Percentiles rank a stretch among this genome's conserved stretches.
Evolutionary conservation across 2,113 vertebrate genomes (phyloP).

Genomic region (Rhinogobius similis): DNA sequence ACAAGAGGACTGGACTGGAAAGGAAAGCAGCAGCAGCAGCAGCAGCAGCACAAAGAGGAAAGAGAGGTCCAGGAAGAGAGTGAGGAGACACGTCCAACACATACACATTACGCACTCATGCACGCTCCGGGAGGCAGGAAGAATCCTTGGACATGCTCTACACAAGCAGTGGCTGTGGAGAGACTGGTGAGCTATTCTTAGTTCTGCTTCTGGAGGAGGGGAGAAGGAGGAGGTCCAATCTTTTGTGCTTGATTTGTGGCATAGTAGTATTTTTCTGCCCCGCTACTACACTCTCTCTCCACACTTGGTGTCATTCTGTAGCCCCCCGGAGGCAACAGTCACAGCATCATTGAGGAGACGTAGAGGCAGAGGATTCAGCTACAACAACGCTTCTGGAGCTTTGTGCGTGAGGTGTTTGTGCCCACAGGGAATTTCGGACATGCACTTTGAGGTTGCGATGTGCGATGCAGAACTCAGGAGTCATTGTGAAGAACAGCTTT

Average conservation of each 20-base stretch:
- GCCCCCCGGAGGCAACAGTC: constrained; percentile 45
- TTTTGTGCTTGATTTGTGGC: constrained; percentile 68
- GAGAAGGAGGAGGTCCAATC: constrained; percentile 30
- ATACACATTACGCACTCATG: constrained; percentile 25
- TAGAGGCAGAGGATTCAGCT: constrained; percentile 13
- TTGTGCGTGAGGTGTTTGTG: constrained; percentile 11
- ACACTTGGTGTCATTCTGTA: constrained; percentile 55
- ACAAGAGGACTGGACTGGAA: constrained; percentile 36
- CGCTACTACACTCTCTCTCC: constrained; percentile 61
- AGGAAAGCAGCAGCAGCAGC: constrained; percentile 29
- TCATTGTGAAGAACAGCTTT: constrained; percentile 77
- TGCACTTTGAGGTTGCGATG: constrained; percentile 42
- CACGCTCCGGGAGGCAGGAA: constrained; percentile 56
- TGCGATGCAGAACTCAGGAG: constrained; percentile 73
- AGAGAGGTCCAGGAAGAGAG: constrained; percentile 61
- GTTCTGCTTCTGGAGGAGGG: constrained; percentile 62
- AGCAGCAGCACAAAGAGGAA: constrained; percentile 58
- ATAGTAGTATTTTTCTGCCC: constrained; percentile 71
- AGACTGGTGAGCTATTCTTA: constrained; percentile 78
- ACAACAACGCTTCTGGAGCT: constrained; percentile 17
- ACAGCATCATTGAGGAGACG: constrained; percentile 45
- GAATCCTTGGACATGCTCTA: constrained; percentile 68
- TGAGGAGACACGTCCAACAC: constrained; percentile 59
- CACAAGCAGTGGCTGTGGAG: constrained; percentile 72
- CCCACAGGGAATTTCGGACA: constrained; percentile 16